Base-by-base conservation (phyloP, 2,113 vertebrate species). In the Oenanthe oenanthe region DNA sequence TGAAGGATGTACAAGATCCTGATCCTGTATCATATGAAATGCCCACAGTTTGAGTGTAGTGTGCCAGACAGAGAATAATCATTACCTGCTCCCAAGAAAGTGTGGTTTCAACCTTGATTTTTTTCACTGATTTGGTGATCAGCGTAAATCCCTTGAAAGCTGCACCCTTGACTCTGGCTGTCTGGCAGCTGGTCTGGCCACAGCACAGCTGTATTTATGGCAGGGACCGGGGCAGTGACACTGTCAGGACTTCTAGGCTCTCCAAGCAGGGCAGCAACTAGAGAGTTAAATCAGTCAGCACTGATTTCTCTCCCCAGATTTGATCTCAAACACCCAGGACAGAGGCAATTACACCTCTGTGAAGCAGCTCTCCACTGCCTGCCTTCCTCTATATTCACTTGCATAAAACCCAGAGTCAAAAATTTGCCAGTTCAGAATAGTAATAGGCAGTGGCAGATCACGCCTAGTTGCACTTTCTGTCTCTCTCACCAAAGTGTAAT, bases 401-500 rank as follows among this genome's bases (percentile, higher is more conserved):
- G 21, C 31, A 26, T 21, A 82, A 95, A 95, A 24, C 9, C 15
- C 66, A 51, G 73, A 71, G 38, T 72, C 17, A 67, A 81, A 92
- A 75, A 70, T 53, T 12, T 51, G 34, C 54, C 54, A 60, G 31
- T 80, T 85, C 63, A 92, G 83, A 77, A 67, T 28, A 9, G 4
- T 36, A 80, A 91, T 6, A 84, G 58, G 67, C 71, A 90, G 74
- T 43, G 71, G 87, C 81, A 94, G 75, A 78, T 92, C 48, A 88
- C 13, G 13, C 67, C 42, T 82, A 70, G 88, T 40, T 79, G 53
- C 70, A 45, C 73, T 81, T 81, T 92, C 77, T 65, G 28, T 60
- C 65, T 92, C 36, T 92, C 77, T 95, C 71, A 73, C 66, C 62
- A 14, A 75, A 68, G 62, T 47, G 77, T 73, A 72, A 80, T 57